phyloP scores from a whole-genome alignment of 2,113 vertebrate genomes.

The Orthonyx spaldingii region DNA sequence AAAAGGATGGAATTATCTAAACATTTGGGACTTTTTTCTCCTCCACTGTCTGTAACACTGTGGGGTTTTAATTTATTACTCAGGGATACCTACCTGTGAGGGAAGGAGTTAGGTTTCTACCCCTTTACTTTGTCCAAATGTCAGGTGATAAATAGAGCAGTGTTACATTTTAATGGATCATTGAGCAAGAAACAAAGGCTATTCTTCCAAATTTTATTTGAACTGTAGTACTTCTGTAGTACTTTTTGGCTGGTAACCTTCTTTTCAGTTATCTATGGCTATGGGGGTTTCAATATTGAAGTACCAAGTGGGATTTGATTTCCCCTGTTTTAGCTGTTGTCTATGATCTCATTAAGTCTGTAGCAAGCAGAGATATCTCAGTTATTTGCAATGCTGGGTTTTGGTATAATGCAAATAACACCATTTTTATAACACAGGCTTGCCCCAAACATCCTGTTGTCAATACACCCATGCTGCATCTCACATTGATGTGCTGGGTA shows the following conservation, averaged over 20 bases:
- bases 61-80: not conserved
- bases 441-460: not conserved
- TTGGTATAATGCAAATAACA: not conserved
- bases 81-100: not conserved
- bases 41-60: not conserved
- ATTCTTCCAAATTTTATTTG: not conserved
- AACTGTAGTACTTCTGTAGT: rapidly evolving
- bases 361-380: not conserved
- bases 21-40: not conserved
- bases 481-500: rapidly evolving
- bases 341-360: rapidly evolving
- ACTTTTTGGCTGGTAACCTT: not conserved
- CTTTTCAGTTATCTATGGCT: not conserved
- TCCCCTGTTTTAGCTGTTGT: not conserved
- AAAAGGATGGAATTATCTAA: not conserved
- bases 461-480: not conserved
- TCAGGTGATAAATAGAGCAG: not conserved
- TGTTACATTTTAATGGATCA: not conserved
- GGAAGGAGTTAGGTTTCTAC: not conserved
- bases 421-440: no score
- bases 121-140: not conserved
- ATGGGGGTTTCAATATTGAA: not conserved
- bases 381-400: not conserved
- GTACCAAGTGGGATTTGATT: not conserved
- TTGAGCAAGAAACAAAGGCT: not conserved